Evolutionary conservation across 1,140 invertebrate species (phyloP), one percentile per base, ranked within the genome.

Genomic region (Zaprionus lachaisei): DNA sequence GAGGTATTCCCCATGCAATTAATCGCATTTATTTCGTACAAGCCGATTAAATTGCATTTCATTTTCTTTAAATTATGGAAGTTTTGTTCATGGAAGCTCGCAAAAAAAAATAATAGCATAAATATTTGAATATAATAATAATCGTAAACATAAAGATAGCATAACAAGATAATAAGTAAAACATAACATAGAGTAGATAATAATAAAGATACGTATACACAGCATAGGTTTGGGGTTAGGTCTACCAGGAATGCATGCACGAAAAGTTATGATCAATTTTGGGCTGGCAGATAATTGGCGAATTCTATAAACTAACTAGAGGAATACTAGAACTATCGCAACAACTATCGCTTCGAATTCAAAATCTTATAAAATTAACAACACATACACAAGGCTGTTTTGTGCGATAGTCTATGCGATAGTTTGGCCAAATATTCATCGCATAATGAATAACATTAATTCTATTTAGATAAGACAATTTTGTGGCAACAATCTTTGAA

Each of bases 31-130:
- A 34, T 34, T 55, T 55, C 9, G 15, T 24, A 54, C 63, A 60
- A 20, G 9, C 22, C 15, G 47, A 64, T 51, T 20, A 14, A 20
- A 24, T 51, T n/a, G 12, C 15, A 31, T 22, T 47, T 24, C 26
- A 28, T 31, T 15, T 56, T 28, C 12, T 9, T 15, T 38, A 22
- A 62, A 61, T 31, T 34, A 34, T 71, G 34, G 47, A 55, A 17
- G 15, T 24, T 56, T 64, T 66, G 70, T 72, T 72, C 70, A 72
- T 72, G 38, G 31, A 51, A 57, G 62, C 70, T 72, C 70, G 51
- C 20, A 24, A 41, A 37, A 22, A 64, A 24, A 62, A 44, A 44
- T 20, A 20, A 20, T 14, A 26, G n/a, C 38, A 44, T 62, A 44
- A 44, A 44, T 41, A 62, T 24, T 26, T 24, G 38, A 26, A 28